These are phyloP conservation scores for Bombus haemorrhoidalis DNA, from an alignment of 1,140 invertebrate genomes.

Conservation along the genomic window DNA sequence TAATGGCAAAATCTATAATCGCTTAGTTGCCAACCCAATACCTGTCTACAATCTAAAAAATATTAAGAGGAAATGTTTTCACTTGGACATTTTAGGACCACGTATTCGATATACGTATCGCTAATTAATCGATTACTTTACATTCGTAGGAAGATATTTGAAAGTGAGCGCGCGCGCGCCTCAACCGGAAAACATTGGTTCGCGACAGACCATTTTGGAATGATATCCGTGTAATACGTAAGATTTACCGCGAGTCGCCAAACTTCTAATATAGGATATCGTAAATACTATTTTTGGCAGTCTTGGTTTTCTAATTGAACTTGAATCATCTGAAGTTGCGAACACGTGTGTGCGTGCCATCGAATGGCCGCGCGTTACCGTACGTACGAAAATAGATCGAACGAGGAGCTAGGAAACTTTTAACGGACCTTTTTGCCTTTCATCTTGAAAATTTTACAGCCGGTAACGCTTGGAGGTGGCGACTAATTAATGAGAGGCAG, in stretches of 20 bases:
- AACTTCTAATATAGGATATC: background rate
- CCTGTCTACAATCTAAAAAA: too few species aligned
- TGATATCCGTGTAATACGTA: background rate
- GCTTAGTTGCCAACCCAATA: too few species aligned
- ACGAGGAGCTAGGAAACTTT: background rate
- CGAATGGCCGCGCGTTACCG: conserved; percentile 7
- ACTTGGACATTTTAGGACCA: background rate
- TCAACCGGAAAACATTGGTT: conserved; percentile 42
- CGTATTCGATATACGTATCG: background rate
- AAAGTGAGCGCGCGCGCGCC: background rate
- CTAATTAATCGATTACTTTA: background rate
- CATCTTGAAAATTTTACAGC: background rate
- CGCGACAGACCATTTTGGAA: conserved; percentile 1
- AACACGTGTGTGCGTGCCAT: conserved; percentile 25
- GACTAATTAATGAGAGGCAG: background rate
- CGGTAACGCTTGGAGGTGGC: background rate
- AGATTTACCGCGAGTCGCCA: background rate
- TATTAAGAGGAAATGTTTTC: background rate
- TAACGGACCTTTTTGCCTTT: background rate
- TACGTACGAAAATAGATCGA: conserved; percentile 43
- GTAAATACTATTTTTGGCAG: conserved; percentile 37
- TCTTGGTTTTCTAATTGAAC: conserved; percentile 45
- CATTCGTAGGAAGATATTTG: background rate
- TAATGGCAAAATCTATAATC: too few species aligned
- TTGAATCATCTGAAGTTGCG: conserved; percentile 29